Conservation (phyloP, 2,797 vertebrate species). For the Carcharodon carcharias region DNA sequence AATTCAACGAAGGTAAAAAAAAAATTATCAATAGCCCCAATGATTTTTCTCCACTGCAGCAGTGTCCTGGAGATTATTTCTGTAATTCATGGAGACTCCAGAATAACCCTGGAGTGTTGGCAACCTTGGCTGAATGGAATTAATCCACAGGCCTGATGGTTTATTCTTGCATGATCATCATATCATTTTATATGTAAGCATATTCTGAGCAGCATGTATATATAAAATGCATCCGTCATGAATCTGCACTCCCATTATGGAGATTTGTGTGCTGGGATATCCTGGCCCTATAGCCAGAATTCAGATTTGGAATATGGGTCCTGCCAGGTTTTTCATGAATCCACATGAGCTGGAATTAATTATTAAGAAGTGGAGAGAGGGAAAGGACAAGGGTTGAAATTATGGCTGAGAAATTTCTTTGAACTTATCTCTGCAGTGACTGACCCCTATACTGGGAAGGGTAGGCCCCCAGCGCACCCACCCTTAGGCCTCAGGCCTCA, state of each 20-base stretch:
- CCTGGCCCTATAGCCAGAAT: background rate
- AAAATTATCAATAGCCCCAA: background rate
- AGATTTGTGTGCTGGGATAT: background rate
- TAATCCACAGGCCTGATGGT: no score
- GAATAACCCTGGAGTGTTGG: background rate
- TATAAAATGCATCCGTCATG: background rate
- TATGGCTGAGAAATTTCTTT: background rate
- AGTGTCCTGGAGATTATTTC: background rate
- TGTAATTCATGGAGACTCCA: background rate
- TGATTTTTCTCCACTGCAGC: background rate
- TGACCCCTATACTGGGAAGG: background rate
- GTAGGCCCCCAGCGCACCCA: background rate
- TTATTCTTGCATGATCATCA: no score
- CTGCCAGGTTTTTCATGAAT: background rate
- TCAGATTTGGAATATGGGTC: background rate
- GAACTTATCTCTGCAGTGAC: background rate
- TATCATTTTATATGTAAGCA: no score
- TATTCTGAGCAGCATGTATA: background rate
- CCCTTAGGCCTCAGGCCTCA: background rate
- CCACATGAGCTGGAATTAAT: background rate
- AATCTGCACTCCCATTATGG: background rate
- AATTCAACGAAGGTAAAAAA: background rate
- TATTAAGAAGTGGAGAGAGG: background rate
- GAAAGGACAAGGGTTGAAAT: background rate
- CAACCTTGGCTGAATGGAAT: background rate